Evolutionary conservation across 2,888 invertebrate species (phyloP).

Genomic region (Aporophyla nigra): DNA sequence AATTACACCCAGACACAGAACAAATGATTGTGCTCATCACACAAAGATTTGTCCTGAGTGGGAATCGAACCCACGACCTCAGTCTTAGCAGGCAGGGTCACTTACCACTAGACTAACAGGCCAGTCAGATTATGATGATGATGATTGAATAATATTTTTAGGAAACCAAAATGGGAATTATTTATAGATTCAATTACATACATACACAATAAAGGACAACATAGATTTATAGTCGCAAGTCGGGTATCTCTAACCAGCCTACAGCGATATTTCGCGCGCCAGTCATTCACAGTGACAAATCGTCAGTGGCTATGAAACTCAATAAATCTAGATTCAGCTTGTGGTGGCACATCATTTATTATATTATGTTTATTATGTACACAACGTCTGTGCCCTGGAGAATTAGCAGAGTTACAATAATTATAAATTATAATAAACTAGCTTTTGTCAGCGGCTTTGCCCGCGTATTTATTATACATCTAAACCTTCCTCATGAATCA

Average conservation of each 20-base stretch:
- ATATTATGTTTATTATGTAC: conserved; percentile 36
- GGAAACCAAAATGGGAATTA: neutral
- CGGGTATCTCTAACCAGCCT: conserved; percentile 13
- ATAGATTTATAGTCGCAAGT: conserved; percentile 9
- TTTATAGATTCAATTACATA: neutral
- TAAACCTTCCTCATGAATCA: too few relatives aligned
- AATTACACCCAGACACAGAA: too few relatives aligned
- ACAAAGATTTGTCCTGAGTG: too few relatives aligned
- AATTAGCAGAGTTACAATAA: neutral
- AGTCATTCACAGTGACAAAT: conserved; percentile 59
- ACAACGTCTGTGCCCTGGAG: neutral
- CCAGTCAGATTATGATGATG: too few relatives aligned
- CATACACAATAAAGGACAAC: neutral
- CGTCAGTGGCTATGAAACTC: conserved; percentile 54
- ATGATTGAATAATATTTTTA: neutral
- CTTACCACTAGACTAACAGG: too few relatives aligned
- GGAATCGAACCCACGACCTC: too few relatives aligned
- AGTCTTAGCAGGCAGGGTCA: too few relatives aligned
- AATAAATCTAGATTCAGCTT: conserved; percentile 57
- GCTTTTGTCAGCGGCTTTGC: too few relatives aligned
- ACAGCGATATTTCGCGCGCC: conserved; percentile 34
- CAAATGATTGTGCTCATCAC: too few relatives aligned
- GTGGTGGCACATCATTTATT: conserved; percentile 45
- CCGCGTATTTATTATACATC: too few relatives aligned
- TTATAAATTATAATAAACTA: too few relatives aligned